phyloP scores from a whole-genome alignment of 2,797 vertebrate species.

The Gallinago solitaria region DNA sequence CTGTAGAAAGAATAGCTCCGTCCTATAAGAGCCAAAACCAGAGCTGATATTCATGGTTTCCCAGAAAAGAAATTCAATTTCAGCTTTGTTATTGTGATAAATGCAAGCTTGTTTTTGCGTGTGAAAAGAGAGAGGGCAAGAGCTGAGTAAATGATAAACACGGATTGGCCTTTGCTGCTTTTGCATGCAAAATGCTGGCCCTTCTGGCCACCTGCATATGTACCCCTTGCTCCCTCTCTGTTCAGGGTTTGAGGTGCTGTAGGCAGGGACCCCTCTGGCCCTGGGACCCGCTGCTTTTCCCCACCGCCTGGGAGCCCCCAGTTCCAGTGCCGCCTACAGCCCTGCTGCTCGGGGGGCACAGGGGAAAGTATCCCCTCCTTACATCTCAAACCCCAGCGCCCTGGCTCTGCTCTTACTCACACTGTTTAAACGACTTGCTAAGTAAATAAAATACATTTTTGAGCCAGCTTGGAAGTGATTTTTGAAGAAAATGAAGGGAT shows the following conservation, averaged over 20 bases:
- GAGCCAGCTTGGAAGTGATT: background rate
- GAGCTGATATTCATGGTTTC: background rate
- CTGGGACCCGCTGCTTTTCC: background rate
- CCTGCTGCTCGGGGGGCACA: fast-evolving
- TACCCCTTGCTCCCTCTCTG: background rate
- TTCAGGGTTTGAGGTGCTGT: fast-evolving
- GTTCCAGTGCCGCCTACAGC: fast-evolving
- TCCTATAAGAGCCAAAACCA: background rate
- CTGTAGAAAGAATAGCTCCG: background rate
- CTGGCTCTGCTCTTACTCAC: background rate
- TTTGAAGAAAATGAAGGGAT: background rate
- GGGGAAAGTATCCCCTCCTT: background rate
- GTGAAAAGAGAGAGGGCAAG: background rate
- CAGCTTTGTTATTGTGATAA: background rate
- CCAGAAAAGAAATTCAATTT: background rate
- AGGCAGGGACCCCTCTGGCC: background rate
- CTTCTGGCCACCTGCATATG: background rate
- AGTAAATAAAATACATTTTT: background rate
- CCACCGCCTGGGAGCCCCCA: background rate
- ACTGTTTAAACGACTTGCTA: background rate
- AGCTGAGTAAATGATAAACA: background rate
- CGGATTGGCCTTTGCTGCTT: background rate
- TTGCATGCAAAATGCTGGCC: background rate
- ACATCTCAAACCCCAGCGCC: fast-evolving
- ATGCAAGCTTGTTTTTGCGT: background rate